These are phyloP conservation scores for Okapia johnstoni DNA, from an alignment of 2,113 vertebrate genomes.

Conservation along the genomic window DNA sequence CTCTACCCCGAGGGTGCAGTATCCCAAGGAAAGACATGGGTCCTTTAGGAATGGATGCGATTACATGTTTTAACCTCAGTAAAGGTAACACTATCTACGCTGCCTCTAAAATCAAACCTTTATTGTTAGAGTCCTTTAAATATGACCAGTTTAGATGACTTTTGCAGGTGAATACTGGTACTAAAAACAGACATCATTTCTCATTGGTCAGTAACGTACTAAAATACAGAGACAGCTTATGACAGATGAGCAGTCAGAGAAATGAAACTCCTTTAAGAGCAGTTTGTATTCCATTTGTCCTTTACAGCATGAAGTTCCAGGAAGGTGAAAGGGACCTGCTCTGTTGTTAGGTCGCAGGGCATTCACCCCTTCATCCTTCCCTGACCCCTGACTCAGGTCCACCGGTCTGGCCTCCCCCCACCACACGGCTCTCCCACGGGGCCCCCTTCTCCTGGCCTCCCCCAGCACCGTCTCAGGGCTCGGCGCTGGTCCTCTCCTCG, in stretches of 20 bases:
- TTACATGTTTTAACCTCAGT: neutral
- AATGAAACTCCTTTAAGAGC: neutral
- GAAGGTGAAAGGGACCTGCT: neutral
- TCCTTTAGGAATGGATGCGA: neutral
- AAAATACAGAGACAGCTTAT: neutral
- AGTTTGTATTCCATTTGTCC: neutral
- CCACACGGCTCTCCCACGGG: too few species aligned
- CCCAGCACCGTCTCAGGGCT: accelerated
- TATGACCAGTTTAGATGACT: accelerated
- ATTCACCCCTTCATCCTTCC: neutral
- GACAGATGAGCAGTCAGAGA: neutral
- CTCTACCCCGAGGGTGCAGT: neutral
- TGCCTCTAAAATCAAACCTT: neutral
- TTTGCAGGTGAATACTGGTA: neutral
- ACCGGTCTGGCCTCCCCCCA: neutral
- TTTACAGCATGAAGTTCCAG: neutral
- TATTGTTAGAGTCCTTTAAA: neutral
- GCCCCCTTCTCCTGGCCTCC: neutral
- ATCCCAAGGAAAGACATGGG: neutral
- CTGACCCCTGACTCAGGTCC: neutral
- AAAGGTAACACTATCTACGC: neutral
- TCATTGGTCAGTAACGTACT: accelerated
- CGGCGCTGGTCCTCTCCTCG: neutral
- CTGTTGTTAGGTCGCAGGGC: neutral
- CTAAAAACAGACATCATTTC: neutral